Conservation (phyloP, 2,797 vertebrate genomes). For the Onychomys arenicola region DNA sequence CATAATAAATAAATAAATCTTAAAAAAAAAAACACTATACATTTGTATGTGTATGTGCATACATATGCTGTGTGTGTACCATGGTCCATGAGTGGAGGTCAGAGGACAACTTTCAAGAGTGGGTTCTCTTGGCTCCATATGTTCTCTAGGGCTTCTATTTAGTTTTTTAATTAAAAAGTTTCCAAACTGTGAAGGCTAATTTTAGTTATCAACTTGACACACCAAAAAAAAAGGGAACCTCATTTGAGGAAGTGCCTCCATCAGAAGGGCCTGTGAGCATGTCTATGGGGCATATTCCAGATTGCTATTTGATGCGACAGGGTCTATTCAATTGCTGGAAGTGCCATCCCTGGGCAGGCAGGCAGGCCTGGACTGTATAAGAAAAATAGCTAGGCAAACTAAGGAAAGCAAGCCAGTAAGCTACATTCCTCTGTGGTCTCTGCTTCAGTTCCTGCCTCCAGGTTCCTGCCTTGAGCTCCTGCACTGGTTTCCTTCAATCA, state of each 20-base stretch:
- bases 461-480: not conserved
- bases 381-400: not conserved
- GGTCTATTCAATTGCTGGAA: not conserved
- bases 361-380: not conserved
- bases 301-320: not conserved
- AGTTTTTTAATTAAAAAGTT: conserved; percentile 34
- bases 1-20: no score
- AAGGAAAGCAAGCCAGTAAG: no score
- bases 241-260: not conserved
- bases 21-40: no score
- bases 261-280: not conserved
- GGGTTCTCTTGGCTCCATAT: not conserved
- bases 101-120: not conserved
- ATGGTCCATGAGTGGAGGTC: not conserved
- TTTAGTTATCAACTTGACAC: not conserved
- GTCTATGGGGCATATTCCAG: not conserved
- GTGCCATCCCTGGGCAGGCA: not conserved
- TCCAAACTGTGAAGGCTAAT: not conserved
- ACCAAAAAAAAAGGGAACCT: not conserved
- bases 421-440: not conserved
- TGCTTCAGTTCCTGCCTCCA: not conserved
- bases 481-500: not conserved
- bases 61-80: not conserved
- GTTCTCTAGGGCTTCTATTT: not conserved
- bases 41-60: not conserved